Base-by-base conservation (phyloP, 2,113 vertebrate genomes). In the Daphoenositta chrysoptera region DNA sequence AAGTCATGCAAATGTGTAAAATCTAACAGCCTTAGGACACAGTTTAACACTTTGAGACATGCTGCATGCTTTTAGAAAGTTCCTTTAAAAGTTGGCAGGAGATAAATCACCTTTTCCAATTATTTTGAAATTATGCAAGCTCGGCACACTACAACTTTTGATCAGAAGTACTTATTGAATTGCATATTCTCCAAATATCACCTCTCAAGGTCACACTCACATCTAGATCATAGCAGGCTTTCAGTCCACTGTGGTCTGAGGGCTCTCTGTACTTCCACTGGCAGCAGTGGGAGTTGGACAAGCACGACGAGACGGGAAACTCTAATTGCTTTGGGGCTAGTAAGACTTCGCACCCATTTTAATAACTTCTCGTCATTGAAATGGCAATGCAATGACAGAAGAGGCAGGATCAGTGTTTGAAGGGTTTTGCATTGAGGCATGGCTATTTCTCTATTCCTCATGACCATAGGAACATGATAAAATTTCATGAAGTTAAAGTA, bases 1-100 rank as follows among this genome's bases (percentile, higher is more conserved):
- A 93, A 97, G 66, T 94, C 89, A 94, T 96, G 96, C 91, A 97
- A 96, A 96, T 95, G 86, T 97, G 96, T 97, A 95, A 97, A 97
- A 96, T 91, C 58, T 90, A 97, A 95, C 94, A 98, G 96, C 93
- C 96, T 96, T 96, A 92, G 94, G 95, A 95, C 94, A 97, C 64
- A 87, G 66, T 96, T 95, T 97, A 96, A 86, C 94, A 95, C 97
- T 97, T 90, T 83, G 84, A 91, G 96, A 94, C 94, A 94, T 96
- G 92, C 93, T 97, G 94, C 90, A 94, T 90, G 78, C 87, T 94
- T 96, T 97, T 90, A 88, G 93, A 97, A 97, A 97, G 94, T 95
- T 94, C 95, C 92, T 92, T 79, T 83, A 80, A 90, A 97, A 96
- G 50, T 57, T 98, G 96, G 96, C 96, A 98, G 93, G 82, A 86